Base-by-base conservation (phyloP, 2,888 invertebrate genomes). In the Scaptomyza tumidula region DNA sequence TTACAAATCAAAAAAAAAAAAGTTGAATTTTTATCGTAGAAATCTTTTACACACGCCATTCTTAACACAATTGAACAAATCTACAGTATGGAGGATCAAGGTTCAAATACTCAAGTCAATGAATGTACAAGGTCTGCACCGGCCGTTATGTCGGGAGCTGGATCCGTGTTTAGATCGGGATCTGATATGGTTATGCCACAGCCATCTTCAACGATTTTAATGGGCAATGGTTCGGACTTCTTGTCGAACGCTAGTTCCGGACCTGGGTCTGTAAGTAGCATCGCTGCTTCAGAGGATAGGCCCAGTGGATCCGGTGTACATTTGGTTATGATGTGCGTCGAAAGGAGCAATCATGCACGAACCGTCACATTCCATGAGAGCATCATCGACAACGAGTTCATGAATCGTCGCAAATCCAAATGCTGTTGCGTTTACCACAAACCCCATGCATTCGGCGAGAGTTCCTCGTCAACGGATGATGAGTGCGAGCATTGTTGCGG, bases 401-500 rank as follows among this genome's bases (percentile, higher is more conserved):
- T 87, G 68, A 71, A 81, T 50, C 67, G 82, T 0, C 70, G 65
- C 31, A 89, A 68, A 10, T 81, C 86, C 10, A 89, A 87, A 14
- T 87, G 89, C 60, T 85, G 86, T 11, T 83, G 82, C 70, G 70
- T 87, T 16, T 87, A 87, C 39, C 63, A 50, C 9, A 87, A 67
- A 50, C 85, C 75, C 10, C 78, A 81, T 0, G 54, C n/a, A 6
- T 89, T 75, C 4, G 79, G 53, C 19, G 70, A 75, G 56, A 85
- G 82, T 19, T 87, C 75, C 24, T 89, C 89, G 1, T 85, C 86
- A 0, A 64, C 82, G n/a, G 89, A 83, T 33, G 89, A 89, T 27
- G 88, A 83, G 44, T 71, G 88, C 49, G 85, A 84, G 16, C 62
- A 88, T 10, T 83, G 82, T 11, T 86, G 65, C 9, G 87, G 82